Percentiles rank a stretch among this genome's conserved stretches.
phyloP scores from a whole-genome alignment of 2,888 invertebrate species.

The Perithous albicinctus region DNA sequence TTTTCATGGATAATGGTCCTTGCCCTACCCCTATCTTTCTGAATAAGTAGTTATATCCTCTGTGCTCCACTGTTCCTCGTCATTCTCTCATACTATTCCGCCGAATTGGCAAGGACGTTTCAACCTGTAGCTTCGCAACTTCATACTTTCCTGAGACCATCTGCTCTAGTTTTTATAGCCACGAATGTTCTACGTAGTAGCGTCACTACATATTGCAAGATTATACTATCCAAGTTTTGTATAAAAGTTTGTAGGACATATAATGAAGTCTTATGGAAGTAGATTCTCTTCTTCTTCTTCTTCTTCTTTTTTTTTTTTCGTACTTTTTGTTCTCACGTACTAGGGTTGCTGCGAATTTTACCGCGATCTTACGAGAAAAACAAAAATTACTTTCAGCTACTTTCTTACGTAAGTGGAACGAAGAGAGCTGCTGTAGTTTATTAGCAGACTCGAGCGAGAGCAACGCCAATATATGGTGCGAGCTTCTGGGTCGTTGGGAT shows the following conservation, averaged over 20 bases:
- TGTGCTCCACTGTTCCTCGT: conserved; percentile 22
- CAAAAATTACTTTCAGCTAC: conserved; percentile 37
- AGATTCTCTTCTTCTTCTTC: too few relatives aligned
- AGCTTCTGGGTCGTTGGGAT: conserved; percentile 45
- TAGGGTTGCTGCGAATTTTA: background rate
- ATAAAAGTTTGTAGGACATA: conserved; percentile 40
- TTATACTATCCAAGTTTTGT: conserved; percentile 36
- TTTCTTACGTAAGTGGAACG: conserved; percentile 53
- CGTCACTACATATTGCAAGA: conserved; percentile 11
- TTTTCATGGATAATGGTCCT: conserved; percentile 38
- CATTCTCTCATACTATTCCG: conserved; percentile 18
- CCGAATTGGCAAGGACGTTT: conserved; percentile 48
- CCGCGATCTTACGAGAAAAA: conserved; percentile 30
- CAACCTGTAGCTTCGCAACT: conserved; percentile 56
- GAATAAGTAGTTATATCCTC: conserved; percentile 46
- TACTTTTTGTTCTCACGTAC: background rate
- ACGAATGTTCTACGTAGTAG: background rate
- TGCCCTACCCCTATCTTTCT: conserved; percentile 15
- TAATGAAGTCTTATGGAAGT: conserved; percentile 7
- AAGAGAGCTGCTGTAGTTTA: conserved; percentile 59
- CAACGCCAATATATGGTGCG: background rate
- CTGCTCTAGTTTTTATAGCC: conserved; percentile 22
- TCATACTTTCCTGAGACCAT: conserved; percentile 5
- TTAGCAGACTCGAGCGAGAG: conserved; percentile 42
- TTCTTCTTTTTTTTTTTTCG: background rate